phyloP scores from a whole-genome alignment of 2,113 vertebrate genomes.

The Madoqua kirkii region DNA sequence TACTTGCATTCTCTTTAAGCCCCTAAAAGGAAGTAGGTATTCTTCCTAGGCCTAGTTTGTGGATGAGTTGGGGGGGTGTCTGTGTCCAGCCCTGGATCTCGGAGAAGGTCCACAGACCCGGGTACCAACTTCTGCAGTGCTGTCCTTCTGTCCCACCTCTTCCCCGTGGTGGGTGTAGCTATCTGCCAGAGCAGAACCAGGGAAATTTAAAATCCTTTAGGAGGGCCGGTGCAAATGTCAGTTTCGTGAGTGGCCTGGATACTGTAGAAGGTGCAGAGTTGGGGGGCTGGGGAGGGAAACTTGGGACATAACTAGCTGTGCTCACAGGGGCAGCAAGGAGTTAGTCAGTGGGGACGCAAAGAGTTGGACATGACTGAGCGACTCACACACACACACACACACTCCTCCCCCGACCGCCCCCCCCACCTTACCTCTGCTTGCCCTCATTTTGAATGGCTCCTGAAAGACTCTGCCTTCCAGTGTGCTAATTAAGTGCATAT shows the following conservation, averaged over 20 bases:
- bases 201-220: background rate
- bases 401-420: too few relatives aligned
- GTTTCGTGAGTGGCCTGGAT: background rate
- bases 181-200: background rate
- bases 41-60: background rate
- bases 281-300: background rate
- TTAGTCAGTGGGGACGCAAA: background rate
- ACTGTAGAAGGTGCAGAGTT: background rate
- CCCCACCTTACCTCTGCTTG: background rate
- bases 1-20: background rate
- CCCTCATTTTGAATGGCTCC: background rate
- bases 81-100: rapidly evolving
- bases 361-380: background rate
- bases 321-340: background rate
- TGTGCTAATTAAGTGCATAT: background rate
- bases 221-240: background rate
- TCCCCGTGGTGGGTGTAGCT: background rate
- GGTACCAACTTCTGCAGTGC: too few relatives aligned
- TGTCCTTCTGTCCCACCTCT: background rate
- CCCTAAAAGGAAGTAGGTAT: background rate
- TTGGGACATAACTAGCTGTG: background rate
- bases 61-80: background rate
- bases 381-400: too few relatives aligned
- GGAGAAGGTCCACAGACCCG: too few relatives aligned
- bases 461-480: background rate